Evolutionary conservation across 2,113 vertebrate genomes (phyloP).

Genomic region (Lucifuga dentata): DNA sequence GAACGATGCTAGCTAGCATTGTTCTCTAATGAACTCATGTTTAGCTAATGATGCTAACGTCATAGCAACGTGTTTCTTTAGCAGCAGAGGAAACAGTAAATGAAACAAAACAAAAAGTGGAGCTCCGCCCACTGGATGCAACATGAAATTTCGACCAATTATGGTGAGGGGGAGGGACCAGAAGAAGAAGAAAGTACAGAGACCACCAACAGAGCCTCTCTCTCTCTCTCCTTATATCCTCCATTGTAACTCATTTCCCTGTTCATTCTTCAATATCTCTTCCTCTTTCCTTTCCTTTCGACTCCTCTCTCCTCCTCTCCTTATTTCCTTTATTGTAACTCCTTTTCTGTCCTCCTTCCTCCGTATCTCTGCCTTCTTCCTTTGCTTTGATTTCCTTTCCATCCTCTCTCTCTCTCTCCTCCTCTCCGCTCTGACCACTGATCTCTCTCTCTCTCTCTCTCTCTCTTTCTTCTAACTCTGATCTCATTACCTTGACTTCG

Average conservation of each 20-base stretch:
- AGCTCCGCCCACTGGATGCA: too few relatives aligned
- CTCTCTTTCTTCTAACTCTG: conserved; percentile 46
- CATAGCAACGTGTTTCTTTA: too few relatives aligned
- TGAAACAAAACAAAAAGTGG: too few relatives aligned
- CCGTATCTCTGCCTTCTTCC: background rate
- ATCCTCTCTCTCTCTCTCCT: background rate
- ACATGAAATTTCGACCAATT: too few relatives aligned
- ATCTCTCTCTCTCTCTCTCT: conserved; percentile 42
- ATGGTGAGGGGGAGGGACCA: too few relatives aligned
- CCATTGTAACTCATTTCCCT: background rate
- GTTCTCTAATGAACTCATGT: too few relatives aligned
- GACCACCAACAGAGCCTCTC: too few relatives aligned
- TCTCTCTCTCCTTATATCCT: background rate
- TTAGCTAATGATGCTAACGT: too few relatives aligned
- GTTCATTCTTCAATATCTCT: background rate
- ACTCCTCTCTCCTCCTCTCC: background rate
- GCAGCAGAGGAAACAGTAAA: too few relatives aligned
- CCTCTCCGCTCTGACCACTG: conserved; percentile 22
- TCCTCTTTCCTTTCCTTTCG: background rate
- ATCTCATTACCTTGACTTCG: conserved; percentile 75
- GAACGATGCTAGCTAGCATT: too few relatives aligned
- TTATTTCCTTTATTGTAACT: background rate
- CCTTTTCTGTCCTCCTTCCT: background rate
- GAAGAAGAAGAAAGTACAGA: too few relatives aligned
- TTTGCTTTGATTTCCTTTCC: too few relatives aligned